Conservation (phyloP, 2,113 vertebrate genomes). For the Rostratula benghalensis region DNA sequence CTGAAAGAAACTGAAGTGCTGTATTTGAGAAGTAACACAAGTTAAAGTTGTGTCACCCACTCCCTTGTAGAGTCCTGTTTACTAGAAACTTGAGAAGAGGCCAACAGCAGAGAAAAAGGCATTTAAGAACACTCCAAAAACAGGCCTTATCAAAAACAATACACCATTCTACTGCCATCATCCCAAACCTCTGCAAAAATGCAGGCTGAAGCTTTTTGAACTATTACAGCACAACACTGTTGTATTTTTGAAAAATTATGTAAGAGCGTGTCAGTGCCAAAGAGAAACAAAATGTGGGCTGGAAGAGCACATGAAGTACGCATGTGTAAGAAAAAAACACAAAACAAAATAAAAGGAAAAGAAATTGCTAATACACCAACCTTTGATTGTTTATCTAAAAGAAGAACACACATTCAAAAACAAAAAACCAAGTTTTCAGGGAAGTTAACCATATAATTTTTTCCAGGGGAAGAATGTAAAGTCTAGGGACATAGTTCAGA, state of each 20-base stretch:
- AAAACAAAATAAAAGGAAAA: slow-evolving; percentile 22
- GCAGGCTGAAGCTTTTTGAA: slow-evolving; percentile 16
- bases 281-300: slow-evolving; percentile 30
- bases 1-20: not conserved
- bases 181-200: slow-evolving; percentile 40
- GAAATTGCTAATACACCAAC: not conserved
- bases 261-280: slow-evolving; percentile 21
- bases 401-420: not conserved
- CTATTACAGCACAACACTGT: not conserved
- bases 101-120: slow-evolving; percentile 27
- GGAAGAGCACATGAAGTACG: slow-evolving; percentile 3
- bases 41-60: not conserved
- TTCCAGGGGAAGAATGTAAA: not conserved
- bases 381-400: not conserved
- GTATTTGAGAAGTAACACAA: not conserved
- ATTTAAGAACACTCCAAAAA: not conserved
- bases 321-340: not conserved
- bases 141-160: slow-evolving; percentile 38
- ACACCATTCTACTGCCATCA: not conserved
- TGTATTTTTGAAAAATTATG: slow-evolving; percentile 43
- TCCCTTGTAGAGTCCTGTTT: not conserved
- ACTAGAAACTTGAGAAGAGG: slow-evolving; percentile 18
- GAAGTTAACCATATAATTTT: not conserved
- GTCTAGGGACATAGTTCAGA: not conserved
- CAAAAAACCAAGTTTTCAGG: not conserved